A percentile compares a stretch with the other conserved stretches of the same genome.
Evolutionary conservation across 2,113 vertebrate species (phyloP).

Genomic region (Semnornis frantzii): DNA sequence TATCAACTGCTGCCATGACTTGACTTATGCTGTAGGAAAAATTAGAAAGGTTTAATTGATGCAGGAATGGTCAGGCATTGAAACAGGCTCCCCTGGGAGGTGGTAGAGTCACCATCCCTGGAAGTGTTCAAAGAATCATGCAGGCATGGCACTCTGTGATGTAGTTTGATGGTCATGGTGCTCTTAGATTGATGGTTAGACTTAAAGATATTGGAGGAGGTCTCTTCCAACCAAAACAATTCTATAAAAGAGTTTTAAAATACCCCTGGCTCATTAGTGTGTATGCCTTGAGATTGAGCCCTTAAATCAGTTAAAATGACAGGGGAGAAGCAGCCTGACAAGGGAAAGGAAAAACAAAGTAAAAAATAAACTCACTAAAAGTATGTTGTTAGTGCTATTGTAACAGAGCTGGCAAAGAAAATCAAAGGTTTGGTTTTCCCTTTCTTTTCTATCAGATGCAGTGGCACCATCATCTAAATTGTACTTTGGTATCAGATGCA

Average conservation of each 20-base stretch:
- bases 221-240: no score
- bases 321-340: background rate
- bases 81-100: no score
- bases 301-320: background rate
- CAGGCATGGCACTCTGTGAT: no score
- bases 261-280: background rate
- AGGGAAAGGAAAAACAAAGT: background rate
- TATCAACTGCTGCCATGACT: background rate
- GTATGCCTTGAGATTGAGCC: background rate
- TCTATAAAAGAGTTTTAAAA: background rate
- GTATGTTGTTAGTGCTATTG: background rate
- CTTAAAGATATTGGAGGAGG: no score
- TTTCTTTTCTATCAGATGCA: background rate
- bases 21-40: background rate
- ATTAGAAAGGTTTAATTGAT: no score
- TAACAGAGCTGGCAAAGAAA: background rate
- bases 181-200: no score
- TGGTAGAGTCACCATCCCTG: no score
- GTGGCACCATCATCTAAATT: background rate
- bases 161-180: no score
- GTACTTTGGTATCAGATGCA: slow-evolving; percentile 7
- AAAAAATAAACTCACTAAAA: background rate
- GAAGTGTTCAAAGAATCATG: no score
- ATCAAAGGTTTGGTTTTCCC: background rate
- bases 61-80: no score